Base-by-base conservation (phyloP, 2,888 invertebrate species). In the Campaea margaritaria region DNA sequence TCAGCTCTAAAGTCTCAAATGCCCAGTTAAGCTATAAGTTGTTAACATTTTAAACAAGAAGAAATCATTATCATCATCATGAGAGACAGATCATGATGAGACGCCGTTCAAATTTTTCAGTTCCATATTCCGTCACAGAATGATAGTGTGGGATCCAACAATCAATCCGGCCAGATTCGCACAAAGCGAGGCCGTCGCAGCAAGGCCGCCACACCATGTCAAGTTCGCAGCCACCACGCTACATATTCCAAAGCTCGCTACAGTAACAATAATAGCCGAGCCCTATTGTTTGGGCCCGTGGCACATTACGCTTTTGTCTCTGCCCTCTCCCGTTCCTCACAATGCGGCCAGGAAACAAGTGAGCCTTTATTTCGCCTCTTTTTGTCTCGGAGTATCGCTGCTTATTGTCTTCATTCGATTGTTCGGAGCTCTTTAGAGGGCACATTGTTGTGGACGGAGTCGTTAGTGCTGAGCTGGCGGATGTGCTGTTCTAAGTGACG, bases 331-430 rank as follows among this genome's bases (percentile, higher is more conserved):
- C 89, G 90, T 87, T 89, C 89, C 90, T 91, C 89, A 92, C 92
- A 92, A 92, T 92, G 91, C 91, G 91, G 92, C 91, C 91, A 92
- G 92, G 91, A 92, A 93, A 93, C 93, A 93, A 93, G 92, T 92
- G 93, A 93, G 92, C 93, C 93, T 93, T 93, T 93, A 93, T 93
- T 93, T 92, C 91, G 92, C 91, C 90, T 91, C 93, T 93, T 93
- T 93, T 93, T 93, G 93, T 93, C 93, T 93, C 92, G 89, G 92
- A 93, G 93, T 93, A 93, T 93, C 93, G 93, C 91, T 92, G 92
- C 91, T 93, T 93, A 93, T 93, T 93, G 93, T 93, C 93, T 93
- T 92, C 93, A 93, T 93, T 93, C 93, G 93, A 93, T 93, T 93
- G 93, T 93, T 93, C 93, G 90, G 87, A 84, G 89, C 91, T 92